Evolutionary conservation across 2,888 invertebrate species (phyloP).

Genomic region (Folsomia manolachei): DNA sequence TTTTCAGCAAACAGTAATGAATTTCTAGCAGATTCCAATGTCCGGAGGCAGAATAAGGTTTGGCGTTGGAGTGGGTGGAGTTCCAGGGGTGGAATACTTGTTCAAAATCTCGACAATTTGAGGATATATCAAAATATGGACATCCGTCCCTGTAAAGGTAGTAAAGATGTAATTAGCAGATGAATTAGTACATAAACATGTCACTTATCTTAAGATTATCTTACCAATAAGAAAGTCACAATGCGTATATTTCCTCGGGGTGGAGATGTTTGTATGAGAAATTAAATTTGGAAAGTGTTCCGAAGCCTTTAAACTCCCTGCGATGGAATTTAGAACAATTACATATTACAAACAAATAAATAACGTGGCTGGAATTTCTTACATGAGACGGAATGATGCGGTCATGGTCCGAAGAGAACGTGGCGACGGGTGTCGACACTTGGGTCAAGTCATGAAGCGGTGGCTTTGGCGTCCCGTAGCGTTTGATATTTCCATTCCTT

Average conservation of each 20-base stretch:
- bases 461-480: conserved; percentile 62
- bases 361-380: too few species aligned
- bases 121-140: background rate
- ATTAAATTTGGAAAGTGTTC: conserved; percentile 7
- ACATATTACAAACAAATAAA: too few species aligned
- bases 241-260: background rate
- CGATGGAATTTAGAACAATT: too few species aligned
- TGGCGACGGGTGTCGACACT: conserved; percentile 54
- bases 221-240: background rate
- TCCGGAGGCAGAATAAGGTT: too few species aligned
- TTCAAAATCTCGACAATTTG: background rate
- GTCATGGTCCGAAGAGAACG: background rate
- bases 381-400: background rate
- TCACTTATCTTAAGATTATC: too few species aligned
- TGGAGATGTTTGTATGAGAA: background rate
- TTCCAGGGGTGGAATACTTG: background rate
- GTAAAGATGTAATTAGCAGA: too few species aligned
- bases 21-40: too few species aligned
- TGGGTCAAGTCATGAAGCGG: conserved; percentile 64
- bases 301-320: too few species aligned
- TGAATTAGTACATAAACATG: too few species aligned
- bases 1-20: too few species aligned
- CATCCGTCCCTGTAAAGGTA: too few species aligned
- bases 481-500: conserved; percentile 58
- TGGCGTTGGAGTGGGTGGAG: too few species aligned